Conservation (phyloP, 2,888 invertebrate species). For the Leucophora obtusa region DNA sequence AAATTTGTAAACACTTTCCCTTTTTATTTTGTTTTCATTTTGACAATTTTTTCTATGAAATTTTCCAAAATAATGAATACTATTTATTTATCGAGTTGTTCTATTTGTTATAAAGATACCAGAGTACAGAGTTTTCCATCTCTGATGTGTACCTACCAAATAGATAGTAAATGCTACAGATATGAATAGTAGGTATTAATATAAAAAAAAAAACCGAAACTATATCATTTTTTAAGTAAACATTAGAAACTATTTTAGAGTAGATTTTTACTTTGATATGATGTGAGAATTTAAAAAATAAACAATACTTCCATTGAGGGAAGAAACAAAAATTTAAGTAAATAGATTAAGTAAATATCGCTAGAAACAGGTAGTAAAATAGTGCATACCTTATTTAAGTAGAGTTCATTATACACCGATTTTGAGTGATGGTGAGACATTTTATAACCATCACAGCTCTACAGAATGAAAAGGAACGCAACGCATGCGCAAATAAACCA, state of each 20-base stretch:
- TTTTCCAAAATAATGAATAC: no score
- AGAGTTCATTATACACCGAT: conserved; percentile 20
- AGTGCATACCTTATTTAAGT: not conserved
- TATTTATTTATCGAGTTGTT: no score
- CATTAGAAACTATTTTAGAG: conserved; percentile 39
- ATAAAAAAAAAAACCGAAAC: not conserved
- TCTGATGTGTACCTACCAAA: no score
- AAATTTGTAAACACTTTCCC: no score
- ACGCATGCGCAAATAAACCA: conserved; percentile 25
- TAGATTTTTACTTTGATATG: conserved; percentile 29
- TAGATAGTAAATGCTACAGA: no score
- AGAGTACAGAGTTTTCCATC: no score
- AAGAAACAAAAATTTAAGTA: conserved; percentile 4
- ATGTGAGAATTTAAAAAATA: conserved; percentile 51
- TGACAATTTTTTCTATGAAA: no score
- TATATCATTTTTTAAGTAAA: conserved; percentile 43
- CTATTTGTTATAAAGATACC: no score
- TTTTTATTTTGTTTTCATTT: no score
- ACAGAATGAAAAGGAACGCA: not conserved
- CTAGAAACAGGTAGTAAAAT: conserved; percentile 16
- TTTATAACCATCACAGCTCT: not conserved
- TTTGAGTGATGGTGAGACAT: not conserved
- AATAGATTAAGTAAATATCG: conserved; percentile 15
- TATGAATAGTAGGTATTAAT: not conserved
- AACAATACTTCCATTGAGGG: conserved; percentile 13